These are phyloP conservation scores for Mormyrops boulengeri DNA, from an alignment of 2,797 vertebrate genomes.

Conservation along the genomic window DNA sequence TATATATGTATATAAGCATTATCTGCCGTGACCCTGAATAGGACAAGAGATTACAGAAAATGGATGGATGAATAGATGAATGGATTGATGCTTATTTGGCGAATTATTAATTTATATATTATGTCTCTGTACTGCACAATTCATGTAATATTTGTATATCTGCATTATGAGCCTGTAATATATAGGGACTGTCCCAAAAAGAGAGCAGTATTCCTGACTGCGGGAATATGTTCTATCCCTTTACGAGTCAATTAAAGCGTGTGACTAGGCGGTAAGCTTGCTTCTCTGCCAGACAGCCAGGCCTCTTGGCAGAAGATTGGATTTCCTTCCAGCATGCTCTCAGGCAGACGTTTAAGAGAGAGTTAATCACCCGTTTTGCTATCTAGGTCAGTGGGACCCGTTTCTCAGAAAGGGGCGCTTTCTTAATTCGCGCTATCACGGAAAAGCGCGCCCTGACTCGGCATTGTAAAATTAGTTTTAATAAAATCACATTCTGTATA, in stretches of 20 bases:
- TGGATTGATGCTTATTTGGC: neutral
- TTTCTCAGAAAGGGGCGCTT: neutral
- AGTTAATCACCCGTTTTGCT: neutral
- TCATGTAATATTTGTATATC: neutral
- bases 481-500: neutral
- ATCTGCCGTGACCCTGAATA: neutral
- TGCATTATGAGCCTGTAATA: neutral
- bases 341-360: neutral
- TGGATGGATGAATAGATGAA: neutral
- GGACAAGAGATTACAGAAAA: neutral
- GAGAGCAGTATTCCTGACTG: neutral
- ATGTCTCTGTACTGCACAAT: neutral
- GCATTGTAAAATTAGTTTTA: neutral
- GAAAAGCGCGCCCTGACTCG: neutral
- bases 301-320: neutral
- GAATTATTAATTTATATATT: neutral
- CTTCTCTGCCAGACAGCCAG: neutral
- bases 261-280: neutral
- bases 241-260: neutral
- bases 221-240: neutral
- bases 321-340: neutral
- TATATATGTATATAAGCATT: neutral
- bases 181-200: neutral
- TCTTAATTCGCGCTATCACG: neutral
- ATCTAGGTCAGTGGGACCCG: neutral